These are phyloP conservation scores for Euproctis similis DNA, from an alignment of 2,888 invertebrate species.

Conservation along the genomic window DNA sequence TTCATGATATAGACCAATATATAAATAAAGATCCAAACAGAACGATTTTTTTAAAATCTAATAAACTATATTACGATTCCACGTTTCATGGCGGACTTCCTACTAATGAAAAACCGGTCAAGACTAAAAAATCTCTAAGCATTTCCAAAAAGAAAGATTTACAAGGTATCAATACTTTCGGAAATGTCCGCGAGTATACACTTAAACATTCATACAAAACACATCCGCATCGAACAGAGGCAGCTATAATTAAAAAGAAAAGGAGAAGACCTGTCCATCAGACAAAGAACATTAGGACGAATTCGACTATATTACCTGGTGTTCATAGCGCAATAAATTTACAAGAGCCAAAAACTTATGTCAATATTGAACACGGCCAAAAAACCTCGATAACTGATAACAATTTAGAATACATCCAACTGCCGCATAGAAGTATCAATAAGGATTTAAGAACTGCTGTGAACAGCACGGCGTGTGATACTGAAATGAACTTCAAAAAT, in stretches of 20 bases:
- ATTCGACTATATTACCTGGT: no score
- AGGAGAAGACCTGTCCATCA: no score
- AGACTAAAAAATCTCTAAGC: constrained; percentile 24
- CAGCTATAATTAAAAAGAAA: no score
- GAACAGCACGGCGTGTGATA: constrained; percentile 38
- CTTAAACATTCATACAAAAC: no score
- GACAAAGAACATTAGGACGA: no score
- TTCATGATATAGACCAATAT: constrained; percentile 45
- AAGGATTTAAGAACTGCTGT: constrained; percentile 31
- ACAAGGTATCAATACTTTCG: no score
- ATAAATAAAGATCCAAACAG: background rate
- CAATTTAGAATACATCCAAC: constrained; percentile 8
- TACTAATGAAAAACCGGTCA: constrained; percentile 45
- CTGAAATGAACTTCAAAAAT: constrained; percentile 16
- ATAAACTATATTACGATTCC: constrained; percentile 44
- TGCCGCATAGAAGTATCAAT: constrained; percentile 24
- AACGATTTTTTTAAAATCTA: constrained; percentile 11
- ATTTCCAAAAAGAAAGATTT: constrained; percentile 24
- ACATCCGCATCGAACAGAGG: no score
- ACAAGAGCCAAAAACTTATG: constrained; percentile 31
- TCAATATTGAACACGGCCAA: constrained; percentile 36
- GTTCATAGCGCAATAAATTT: constrained; percentile 10
- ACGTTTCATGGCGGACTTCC: constrained; percentile 54
- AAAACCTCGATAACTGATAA: no score
- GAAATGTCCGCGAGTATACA: no score